Conservation (phyloP, 2,113 vertebrate genomes). For the Brachirus orientalis region DNA sequence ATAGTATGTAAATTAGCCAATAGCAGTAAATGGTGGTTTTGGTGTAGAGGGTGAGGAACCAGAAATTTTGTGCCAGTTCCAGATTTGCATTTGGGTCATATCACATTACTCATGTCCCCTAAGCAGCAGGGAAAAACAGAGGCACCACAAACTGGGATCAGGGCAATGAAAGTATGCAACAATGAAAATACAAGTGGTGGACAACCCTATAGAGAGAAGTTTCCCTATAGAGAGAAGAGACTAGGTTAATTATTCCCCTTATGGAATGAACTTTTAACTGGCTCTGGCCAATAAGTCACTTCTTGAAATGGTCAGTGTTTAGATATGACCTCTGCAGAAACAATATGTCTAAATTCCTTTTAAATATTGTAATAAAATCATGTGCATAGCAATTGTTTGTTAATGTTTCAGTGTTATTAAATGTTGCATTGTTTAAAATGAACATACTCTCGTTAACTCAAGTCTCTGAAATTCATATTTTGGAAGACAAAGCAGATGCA, state of each 20-base stretch:
- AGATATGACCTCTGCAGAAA: conserved; percentile 2
- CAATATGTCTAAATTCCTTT: no score
- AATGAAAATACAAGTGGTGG: no score
- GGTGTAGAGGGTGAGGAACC: neutral
- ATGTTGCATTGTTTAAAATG: no score
- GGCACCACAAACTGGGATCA: conserved; percentile 40
- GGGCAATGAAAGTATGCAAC: conserved; percentile 14
- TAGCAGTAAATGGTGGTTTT: conserved; percentile 7
- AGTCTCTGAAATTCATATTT: no score
- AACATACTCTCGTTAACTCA: no score
- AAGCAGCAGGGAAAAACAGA: conserved; percentile 45
- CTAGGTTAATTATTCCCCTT: no score
- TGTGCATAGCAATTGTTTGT: neutral
- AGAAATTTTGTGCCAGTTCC: conserved; percentile 32
- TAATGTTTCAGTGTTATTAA: neutral
- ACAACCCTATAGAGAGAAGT: no score
- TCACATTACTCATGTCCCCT: conserved; percentile 49
- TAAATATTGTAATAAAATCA: neutral
- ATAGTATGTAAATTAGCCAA: neutral
- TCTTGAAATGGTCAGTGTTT: neutral
- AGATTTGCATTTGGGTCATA: no score
- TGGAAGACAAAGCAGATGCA: conserved; percentile 17
- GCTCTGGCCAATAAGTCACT: neutral
- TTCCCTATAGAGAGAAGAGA: no score
- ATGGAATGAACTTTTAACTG: neutral